These are phyloP conservation scores for Netelia inedita DNA, from an alignment of 2,888 invertebrate genomes.

Conservation along the genomic window DNA sequence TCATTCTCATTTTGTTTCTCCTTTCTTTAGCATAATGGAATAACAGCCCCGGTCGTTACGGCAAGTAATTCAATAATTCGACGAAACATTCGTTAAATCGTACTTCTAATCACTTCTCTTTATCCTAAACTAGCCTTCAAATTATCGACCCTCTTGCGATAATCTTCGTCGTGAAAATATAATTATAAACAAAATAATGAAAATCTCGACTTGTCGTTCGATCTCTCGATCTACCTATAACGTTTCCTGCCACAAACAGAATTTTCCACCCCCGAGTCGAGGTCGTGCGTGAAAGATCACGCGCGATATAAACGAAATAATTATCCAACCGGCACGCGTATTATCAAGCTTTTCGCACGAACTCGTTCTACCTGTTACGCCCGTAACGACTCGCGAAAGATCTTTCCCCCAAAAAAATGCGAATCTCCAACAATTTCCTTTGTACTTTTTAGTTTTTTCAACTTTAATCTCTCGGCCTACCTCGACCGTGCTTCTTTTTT, in stretches of 20 bases:
- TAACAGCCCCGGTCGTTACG: not conserved
- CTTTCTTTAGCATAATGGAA: conserved; percentile 5
- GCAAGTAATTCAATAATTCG: not conserved
- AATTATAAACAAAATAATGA: not conserved
- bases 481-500: not conserved
- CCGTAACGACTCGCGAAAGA: not conserved
- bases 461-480: not conserved
- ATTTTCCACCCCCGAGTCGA: no score
- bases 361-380: not conserved
- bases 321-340: not conserved
- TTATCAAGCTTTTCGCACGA: conserved; percentile 26
- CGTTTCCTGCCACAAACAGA: no score
- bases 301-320: no score
- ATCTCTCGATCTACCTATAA: no score
- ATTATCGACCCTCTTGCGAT: not conserved
- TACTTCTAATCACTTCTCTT: not conserved
- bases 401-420: no score
- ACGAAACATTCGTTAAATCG: not conserved
- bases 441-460: not conserved
- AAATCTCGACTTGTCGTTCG: no score
- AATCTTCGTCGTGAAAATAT: not conserved
- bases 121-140: not conserved
- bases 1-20: conserved; percentile 7
- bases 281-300: no score
- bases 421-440: no score